Conservation (phyloP, 2,797 vertebrate species). For the Menidia menidia region DNA sequence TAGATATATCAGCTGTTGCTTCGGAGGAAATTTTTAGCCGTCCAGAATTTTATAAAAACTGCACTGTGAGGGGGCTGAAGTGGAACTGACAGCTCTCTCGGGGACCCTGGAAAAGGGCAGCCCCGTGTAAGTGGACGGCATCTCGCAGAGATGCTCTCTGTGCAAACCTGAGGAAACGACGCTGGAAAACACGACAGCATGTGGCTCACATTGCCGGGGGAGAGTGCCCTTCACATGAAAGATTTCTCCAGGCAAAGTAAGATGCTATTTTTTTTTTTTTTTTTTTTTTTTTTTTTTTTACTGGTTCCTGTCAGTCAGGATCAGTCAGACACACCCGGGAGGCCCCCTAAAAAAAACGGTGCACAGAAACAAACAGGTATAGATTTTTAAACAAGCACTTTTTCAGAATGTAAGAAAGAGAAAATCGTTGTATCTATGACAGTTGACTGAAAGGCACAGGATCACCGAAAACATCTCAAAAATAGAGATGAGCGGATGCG, state of each 20-base stretch:
- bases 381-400: too few relatives aligned
- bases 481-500: too few relatives aligned
- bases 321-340: background rate
- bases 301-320: background rate
- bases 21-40: background rate
- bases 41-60: background rate
- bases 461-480: too few relatives aligned
- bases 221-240: background rate
- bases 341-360: too few relatives aligned
- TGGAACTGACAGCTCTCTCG: background rate
- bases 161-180: background rate
- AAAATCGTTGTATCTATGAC: too few relatives aligned
- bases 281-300: background rate
- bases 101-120: conserved; percentile 2
- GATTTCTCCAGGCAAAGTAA: background rate
- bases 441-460: too few relatives aligned
- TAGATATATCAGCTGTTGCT: background rate
- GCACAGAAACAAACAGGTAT: too few relatives aligned
- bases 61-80: background rate
- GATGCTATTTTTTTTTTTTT: background rate
- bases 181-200: conserved; percentile 7
- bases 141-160: background rate
- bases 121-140: background rate
- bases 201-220: background rate
- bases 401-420: too few relatives aligned